Evolutionary conservation across 2,888 invertebrate species (phyloP).

Genomic region (Andrena marginata): DNA sequence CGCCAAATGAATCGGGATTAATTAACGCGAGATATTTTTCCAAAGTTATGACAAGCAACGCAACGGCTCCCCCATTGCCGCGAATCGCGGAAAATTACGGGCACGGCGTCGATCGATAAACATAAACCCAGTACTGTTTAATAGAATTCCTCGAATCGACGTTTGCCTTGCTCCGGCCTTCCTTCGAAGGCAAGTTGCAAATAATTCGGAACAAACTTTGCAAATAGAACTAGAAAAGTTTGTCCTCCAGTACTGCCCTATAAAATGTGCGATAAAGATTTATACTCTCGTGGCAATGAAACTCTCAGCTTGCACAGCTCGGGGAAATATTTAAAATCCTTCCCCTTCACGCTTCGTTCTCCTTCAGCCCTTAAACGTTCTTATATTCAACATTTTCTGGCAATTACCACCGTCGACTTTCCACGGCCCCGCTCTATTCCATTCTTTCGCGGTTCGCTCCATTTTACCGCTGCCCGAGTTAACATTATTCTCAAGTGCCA

Average conservation of each 20-base stretch:
- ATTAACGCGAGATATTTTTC: conserved; percentile 39
- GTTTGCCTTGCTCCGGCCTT: background rate
- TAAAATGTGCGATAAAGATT: background rate
- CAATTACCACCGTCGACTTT: conserved; percentile 2
- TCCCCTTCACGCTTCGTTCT: background rate
- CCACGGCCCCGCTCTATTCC: background rate
- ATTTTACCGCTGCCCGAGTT: background rate
- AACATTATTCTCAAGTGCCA: conserved; percentile 30
- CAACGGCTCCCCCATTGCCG: background rate
- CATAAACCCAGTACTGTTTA: background rate
- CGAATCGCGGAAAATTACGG: conserved; percentile 23
- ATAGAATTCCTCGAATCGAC: background rate
- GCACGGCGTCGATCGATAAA: background rate
- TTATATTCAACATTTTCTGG: conserved; percentile 23
- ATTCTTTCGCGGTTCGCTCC: conserved; percentile 14
- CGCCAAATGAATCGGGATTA: conserved; percentile 33
- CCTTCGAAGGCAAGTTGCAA: no score
- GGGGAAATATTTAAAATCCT: background rate
- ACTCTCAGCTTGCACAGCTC: background rate
- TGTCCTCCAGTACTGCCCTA: no score
- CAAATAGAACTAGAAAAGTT: background rate
- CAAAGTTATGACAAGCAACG: background rate
- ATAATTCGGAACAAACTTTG: background rate
- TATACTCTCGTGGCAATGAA: background rate
- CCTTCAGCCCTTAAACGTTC: background rate